These are phyloP conservation scores for Lophotis ruficrista DNA, from an alignment of 2,113 vertebrate genomes.

Conservation along the genomic window DNA sequence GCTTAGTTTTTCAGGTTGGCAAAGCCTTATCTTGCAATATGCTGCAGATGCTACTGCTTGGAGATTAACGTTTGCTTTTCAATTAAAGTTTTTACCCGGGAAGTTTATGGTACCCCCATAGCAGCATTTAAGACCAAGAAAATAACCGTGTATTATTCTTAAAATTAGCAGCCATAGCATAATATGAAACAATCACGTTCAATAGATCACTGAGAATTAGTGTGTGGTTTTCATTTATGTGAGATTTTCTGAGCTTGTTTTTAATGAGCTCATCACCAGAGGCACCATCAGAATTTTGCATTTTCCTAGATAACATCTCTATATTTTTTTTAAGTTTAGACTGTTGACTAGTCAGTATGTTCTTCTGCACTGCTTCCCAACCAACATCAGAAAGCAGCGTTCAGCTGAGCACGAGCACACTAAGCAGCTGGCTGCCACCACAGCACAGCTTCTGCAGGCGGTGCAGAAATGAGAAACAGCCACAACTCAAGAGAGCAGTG, in stretches of 20 bases:
- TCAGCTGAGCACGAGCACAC: neutral
- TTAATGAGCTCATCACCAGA: neutral
- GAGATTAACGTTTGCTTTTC: constrained; percentile 52
- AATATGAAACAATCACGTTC: constrained; percentile 15
- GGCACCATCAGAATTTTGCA: neutral
- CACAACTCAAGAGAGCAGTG: neutral
- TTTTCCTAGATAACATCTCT: neutral
- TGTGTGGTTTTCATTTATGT: neutral
- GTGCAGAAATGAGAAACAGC: neutral
- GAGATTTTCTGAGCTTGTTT: neutral
- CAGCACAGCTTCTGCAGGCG: neutral
- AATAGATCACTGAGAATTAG: neutral
- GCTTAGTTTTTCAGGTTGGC: constrained; percentile 37
- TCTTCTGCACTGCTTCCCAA: neutral
- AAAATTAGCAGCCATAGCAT: neutral
- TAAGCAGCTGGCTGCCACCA: neutral
- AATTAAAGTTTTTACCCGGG: constrained; percentile 43
- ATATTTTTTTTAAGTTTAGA: neutral
- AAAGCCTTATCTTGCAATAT: constrained; percentile 46
- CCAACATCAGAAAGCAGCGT: neutral
- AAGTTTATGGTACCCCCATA: constrained; percentile 28
- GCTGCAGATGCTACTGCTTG: constrained; percentile 22
- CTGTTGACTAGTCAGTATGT: neutral
- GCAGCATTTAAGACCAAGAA: constrained; percentile 25
- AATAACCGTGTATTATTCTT: constrained; percentile 27